Evolutionary conservation across 1,140 invertebrate genomes (phyloP).

Genomic region (Calliphora vicina): DNA sequence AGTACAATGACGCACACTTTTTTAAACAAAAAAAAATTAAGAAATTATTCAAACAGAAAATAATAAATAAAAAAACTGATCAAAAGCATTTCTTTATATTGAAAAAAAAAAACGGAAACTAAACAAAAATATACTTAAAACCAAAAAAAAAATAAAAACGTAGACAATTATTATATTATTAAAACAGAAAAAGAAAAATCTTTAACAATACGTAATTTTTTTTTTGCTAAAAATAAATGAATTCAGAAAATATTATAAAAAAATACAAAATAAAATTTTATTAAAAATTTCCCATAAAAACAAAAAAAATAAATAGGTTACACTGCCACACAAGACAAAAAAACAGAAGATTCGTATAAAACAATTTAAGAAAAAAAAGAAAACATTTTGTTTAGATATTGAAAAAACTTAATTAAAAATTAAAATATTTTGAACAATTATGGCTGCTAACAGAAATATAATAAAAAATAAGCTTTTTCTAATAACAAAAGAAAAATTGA

Average conservation of each 20-base stretch:
- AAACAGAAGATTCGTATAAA: slow-evolving; percentile 12
- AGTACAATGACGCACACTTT: slow-evolving; percentile 27
- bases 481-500: slow-evolving; percentile 36
- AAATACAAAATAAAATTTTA: background rate
- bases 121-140: slow-evolving; percentile 10
- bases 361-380: background rate
- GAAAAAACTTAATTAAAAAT: background rate
- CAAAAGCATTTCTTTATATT: slow-evolving; percentile 40
- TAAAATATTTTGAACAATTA: background rate
- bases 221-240: background rate
- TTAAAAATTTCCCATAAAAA: background rate
- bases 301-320: background rate
- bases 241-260: background rate
- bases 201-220: slow-evolving; percentile 6
- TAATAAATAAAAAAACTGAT: slow-evolving; percentile 27
- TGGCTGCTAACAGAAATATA: slow-evolving; percentile 11
- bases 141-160: no score
- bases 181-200: background rate
- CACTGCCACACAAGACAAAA: slow-evolving; percentile 22
- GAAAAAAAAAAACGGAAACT: slow-evolving; percentile 19
- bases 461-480: slow-evolving; percentile 20
- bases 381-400: background rate
- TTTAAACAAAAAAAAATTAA: slow-evolving; percentile 19
- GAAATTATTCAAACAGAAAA: background rate
- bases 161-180: slow-evolving; percentile 8